Evolutionary conservation across 2,113 vertebrate genomes (phyloP).

Genomic region (Nothobranchius kuhntae): DNA sequence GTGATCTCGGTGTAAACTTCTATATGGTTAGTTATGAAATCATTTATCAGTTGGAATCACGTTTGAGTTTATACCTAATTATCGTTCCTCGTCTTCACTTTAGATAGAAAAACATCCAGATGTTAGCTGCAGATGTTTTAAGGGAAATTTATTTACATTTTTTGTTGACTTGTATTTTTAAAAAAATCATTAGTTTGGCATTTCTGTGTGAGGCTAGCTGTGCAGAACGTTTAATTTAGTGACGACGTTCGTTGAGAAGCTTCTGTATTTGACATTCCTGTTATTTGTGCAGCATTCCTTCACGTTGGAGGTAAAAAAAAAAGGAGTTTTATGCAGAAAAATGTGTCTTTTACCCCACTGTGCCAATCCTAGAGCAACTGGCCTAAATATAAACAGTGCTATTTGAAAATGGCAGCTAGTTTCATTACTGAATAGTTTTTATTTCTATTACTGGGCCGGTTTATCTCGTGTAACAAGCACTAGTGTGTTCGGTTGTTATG

Average conservation of each 20-base stretch:
- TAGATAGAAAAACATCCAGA: neutral
- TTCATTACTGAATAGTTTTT: slow-evolving; percentile 26
- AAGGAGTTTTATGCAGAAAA: slow-evolving; percentile 5
- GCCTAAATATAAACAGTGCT: slow-evolving; percentile 7
- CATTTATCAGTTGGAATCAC: slow-evolving; percentile 23
- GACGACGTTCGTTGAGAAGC: slow-evolving; percentile 17
- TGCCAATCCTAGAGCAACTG: slow-evolving; percentile 1
- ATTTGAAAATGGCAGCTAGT: slow-evolving; percentile 65
- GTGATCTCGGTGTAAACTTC: neutral
- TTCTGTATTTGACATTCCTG: slow-evolving; percentile 24
- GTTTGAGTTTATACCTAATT: slow-evolving; percentile 5
- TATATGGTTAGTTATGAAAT: neutral
- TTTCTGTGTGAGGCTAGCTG: too few relatives aligned
- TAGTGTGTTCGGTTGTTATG: neutral
- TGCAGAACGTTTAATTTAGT: slow-evolving; percentile 17
- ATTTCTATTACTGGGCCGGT: slow-evolving; percentile 3
- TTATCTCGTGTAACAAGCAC: slow-evolving; percentile 3
- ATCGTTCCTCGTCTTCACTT: neutral
- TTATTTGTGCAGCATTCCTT: slow-evolving; percentile 12
- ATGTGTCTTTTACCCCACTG: neutral
- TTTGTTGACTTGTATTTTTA: neutral
- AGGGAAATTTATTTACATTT: slow-evolving; percentile 11
- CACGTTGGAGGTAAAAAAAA: slow-evolving; percentile 12
- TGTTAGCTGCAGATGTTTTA: slow-evolving; percentile 8
- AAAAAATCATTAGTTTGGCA: too few relatives aligned